Conservation (phyloP, 2,797 vertebrate genomes). For the Podargus strigoides region DNA sequence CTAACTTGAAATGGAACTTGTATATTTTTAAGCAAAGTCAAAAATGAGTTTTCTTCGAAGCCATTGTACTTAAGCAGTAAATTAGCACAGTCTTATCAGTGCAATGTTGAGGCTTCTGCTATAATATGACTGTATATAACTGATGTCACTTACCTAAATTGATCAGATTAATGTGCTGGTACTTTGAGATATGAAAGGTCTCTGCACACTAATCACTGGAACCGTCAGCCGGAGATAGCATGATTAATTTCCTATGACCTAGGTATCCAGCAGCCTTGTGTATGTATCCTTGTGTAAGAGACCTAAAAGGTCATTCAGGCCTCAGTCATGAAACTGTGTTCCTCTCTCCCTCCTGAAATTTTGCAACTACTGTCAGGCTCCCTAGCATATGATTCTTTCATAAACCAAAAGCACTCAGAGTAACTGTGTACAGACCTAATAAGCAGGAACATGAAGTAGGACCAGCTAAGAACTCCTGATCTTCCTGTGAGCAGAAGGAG, state of each 20-base stretch:
- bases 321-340: not conserved
- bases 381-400: not conserved
- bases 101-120: not conserved
- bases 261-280: not conserved
- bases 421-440: not conserved
- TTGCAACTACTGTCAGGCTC: not conserved
- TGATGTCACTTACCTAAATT: conserved; percentile 1
- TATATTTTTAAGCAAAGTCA: not conserved
- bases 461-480: not conserved
- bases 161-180: conserved; percentile 34
- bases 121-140: not conserved
- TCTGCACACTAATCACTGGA: not conserved
- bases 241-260: conserved; percentile 24
- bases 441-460: not conserved
- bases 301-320: not conserved
- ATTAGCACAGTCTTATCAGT: not conserved
- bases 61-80: not conserved
- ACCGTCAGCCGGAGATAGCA: not conserved
- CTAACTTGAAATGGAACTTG: not conserved
- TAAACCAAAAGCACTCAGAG: not conserved
- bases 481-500: not conserved
- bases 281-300: not conserved
- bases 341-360: not conserved
- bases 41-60: not conserved
- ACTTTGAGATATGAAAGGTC: conserved; percentile 17